Evolutionary conservation across 2,113 vertebrate genomes (phyloP).

Genomic region (Bos indicus): DNA sequence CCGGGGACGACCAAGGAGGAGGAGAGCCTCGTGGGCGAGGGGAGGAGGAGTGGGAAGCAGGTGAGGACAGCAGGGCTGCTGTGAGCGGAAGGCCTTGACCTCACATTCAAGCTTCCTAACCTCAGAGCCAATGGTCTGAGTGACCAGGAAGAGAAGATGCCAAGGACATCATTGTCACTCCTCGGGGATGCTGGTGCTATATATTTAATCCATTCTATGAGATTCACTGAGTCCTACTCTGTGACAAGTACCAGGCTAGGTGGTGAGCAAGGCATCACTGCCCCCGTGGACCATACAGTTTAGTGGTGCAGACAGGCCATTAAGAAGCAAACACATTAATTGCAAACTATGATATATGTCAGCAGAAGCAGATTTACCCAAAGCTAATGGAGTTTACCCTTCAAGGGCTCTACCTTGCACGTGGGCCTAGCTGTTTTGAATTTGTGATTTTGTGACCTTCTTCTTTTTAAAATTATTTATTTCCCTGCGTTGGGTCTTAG

Average conservation of each 20-base stretch:
- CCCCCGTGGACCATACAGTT: accelerated
- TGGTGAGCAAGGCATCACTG: background rate
- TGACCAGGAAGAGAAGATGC: background rate
- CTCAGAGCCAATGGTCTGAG: background rate
- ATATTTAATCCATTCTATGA: background rate
- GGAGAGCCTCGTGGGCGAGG: background rate
- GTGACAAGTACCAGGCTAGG: background rate
- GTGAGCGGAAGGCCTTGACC: background rate
- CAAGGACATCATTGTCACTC: background rate
- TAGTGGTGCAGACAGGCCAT: background rate
- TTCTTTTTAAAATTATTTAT: background rate
- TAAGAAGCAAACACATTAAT: background rate
- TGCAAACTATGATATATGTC: background rate
- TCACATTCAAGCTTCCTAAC: background rate
- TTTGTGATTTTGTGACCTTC: background rate
- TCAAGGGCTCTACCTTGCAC: background rate
- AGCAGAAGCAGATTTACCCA: background rate
- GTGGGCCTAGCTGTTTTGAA: background rate
- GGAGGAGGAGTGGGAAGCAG: background rate
- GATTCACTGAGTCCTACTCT: background rate
- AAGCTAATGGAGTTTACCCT: background rate
- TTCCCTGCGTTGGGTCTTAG: accelerated
- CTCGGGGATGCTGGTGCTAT: background rate
- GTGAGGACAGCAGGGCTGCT: background rate
- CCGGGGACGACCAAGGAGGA: too few species aligned